A percentile compares a stretch with the other conserved stretches of the same genome.
Conservation (phyloP, 2,113 vertebrate species). For the Gallinago jamesoni region DNA sequence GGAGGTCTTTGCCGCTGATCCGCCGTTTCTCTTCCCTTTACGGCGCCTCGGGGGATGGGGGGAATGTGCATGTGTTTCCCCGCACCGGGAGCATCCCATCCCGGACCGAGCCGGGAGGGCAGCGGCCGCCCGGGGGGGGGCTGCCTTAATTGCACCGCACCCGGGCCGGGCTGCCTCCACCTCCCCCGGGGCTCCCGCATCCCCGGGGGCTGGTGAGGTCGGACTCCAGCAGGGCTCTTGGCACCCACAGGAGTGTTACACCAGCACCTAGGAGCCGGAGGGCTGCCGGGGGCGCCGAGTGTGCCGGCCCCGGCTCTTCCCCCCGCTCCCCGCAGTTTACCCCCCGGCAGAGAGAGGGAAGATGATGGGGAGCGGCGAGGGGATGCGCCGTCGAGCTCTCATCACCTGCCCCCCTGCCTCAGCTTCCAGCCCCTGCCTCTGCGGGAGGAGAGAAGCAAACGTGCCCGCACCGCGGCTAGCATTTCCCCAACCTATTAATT, state of each 20-base stretch:
- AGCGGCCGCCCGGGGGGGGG: neutral
- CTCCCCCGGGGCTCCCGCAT: neutral
- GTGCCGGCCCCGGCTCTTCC: neutral
- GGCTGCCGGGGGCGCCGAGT: neutral
- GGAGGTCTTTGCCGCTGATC: neutral
- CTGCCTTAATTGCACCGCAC: neutral
- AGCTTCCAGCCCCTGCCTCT: neutral
- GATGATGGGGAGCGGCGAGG: accelerated
- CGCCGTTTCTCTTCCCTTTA: neutral
- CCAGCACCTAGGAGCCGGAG: neutral
- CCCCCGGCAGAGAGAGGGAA: neutral
- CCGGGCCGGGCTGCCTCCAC: neutral
- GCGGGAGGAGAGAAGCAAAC: neutral
- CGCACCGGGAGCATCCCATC: neutral
- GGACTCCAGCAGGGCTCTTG: neutral
- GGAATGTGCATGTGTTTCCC: neutral
- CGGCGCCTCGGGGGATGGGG: neutral
- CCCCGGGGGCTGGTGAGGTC: neutral
- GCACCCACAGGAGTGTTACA: neutral
- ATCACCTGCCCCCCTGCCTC: neutral
- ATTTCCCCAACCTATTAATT: neutral
- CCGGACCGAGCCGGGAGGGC: neutral
- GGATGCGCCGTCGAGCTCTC: accelerated
- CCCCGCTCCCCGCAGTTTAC: too few relatives aligned
- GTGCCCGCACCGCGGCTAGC: neutral